A percentile compares a stretch with the other conserved stretches of the same genome.
These are phyloP conservation scores for Apamea epomidion DNA, from an alignment of 2,888 invertebrate species.

Conservation along the genomic window DNA sequence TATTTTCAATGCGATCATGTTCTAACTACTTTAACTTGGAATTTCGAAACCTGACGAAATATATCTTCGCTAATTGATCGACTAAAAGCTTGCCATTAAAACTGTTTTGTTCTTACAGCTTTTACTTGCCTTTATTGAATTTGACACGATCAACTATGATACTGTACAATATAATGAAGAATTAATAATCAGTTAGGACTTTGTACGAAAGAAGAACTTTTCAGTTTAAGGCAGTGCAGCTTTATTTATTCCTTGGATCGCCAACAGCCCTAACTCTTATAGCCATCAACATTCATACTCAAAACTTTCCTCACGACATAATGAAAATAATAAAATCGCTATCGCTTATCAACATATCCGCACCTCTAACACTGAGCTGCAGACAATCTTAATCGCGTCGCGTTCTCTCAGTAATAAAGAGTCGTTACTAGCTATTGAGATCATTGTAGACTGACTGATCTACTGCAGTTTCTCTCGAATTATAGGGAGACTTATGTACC, in stretches of 20 bases:
- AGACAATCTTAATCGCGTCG: slow-evolving; percentile 37
- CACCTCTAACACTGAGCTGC: slow-evolving; percentile 16
- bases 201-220: no score
- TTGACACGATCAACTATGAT: not conserved
- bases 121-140: not conserved
- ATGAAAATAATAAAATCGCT: not conserved
- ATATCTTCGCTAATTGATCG: not conserved
- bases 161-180: not conserved
- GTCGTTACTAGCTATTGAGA: slow-evolving; percentile 11
- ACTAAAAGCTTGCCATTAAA: not conserved
- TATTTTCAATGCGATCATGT: not conserved
- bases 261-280: no score
- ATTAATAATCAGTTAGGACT: not conserved
- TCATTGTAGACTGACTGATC: slow-evolving; percentile 9
- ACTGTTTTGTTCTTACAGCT: not conserved
- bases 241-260: no score
- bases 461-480: slow-evolving; percentile 9
- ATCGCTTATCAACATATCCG: not conserved
- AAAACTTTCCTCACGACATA: no score
- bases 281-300: no score
- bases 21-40: not conserved
- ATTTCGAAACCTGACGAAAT: not conserved
- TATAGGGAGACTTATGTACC: not conserved
- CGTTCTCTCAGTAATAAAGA: slow-evolving; percentile 17
- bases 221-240: no score